phyloP scores from a whole-genome alignment of 2,797 vertebrate species.

The Cyprinodon diabolis region DNA sequence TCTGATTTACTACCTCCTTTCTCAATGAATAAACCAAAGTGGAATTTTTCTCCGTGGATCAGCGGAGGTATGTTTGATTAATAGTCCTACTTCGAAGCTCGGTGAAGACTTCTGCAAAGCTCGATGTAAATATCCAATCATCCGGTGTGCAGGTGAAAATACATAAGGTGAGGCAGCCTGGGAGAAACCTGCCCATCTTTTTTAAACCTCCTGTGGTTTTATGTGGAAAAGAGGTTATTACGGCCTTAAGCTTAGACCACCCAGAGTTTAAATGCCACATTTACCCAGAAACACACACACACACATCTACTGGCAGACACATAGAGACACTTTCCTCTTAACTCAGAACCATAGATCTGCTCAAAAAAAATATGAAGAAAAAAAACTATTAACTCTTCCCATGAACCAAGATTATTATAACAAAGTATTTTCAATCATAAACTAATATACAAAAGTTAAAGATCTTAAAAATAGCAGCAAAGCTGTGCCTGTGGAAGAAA shows the following conservation, averaged over 20 bases:
- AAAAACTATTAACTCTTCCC: not conserved
- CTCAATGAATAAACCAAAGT: slow-evolving; percentile 28
- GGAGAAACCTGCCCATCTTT: slow-evolving; percentile 29
- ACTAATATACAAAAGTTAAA: slow-evolving; percentile 4
- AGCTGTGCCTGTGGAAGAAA: slow-evolving; percentile 37
- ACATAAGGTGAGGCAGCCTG: slow-evolving; percentile 8
- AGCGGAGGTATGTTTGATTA: not conserved
- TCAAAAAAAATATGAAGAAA: slow-evolving; percentile 11
- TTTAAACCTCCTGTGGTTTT: slow-evolving; percentile 47
- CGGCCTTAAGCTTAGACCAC: slow-evolving; percentile 65
- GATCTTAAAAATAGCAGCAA: slow-evolving; percentile 8
- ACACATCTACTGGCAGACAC: slow-evolving; percentile 26
- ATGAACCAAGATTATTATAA: not conserved
- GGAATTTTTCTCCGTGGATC: not conserved
- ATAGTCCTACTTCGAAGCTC: not conserved
- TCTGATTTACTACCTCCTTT: slow-evolving; percentile 33
- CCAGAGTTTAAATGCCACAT: slow-evolving; percentile 63
- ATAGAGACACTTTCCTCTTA: slow-evolving; percentile 30
- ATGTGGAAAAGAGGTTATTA: slow-evolving; percentile 72
- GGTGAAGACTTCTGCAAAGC: not conserved
- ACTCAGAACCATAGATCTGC: slow-evolving; percentile 16
- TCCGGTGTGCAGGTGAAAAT: slow-evolving; percentile 30
- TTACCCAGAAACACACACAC: slow-evolving; percentile 29
- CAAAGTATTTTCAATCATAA: slow-evolving; percentile 4
- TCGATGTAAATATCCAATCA: slow-evolving; percentile 19